phyloP scores from a whole-genome alignment of 1,140 invertebrate species.

The Drosophila arizonae region DNA sequence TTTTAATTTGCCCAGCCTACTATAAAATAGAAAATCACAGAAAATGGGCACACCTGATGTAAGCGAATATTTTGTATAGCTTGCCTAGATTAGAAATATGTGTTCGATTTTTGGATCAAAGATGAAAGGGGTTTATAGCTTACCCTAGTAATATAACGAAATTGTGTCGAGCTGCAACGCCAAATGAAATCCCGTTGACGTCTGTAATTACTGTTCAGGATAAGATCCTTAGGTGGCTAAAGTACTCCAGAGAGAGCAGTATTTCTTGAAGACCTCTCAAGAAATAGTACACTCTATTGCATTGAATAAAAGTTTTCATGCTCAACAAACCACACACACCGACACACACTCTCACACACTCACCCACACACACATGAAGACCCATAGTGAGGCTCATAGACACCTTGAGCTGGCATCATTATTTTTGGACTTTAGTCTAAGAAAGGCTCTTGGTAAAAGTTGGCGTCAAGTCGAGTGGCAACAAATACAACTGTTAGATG shows the following conservation, averaged over 20 bases:
- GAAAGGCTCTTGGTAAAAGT: constrained; percentile 12
- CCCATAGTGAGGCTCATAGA: not conserved
- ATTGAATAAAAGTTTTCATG: constrained; percentile 13
- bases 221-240: no score
- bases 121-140: no score
- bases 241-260: no score
- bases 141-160: no score
- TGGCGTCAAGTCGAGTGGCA: constrained; percentile 30
- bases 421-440: constrained; percentile 14
- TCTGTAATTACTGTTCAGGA: no score
- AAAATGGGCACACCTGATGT: no score
- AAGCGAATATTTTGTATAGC: not conserved
- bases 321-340: not conserved
- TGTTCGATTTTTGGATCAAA: no score
- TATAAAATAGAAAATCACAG: not conserved
- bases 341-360: no score
- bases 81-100: no score
- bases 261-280: not conserved
- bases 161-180: no score
- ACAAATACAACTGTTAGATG: constrained; percentile 24
- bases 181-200: no score
- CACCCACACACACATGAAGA: not conserved
- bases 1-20: constrained; percentile 3
- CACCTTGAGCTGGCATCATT: constrained; percentile 16
- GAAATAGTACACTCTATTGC: not conserved